A percentile compares a stretch with the other conserved stretches of the same genome.
These are phyloP conservation scores for Drosophila punjabiensis DNA, from an alignment of 1,140 invertebrate species.

Conservation along the genomic window DNA sequence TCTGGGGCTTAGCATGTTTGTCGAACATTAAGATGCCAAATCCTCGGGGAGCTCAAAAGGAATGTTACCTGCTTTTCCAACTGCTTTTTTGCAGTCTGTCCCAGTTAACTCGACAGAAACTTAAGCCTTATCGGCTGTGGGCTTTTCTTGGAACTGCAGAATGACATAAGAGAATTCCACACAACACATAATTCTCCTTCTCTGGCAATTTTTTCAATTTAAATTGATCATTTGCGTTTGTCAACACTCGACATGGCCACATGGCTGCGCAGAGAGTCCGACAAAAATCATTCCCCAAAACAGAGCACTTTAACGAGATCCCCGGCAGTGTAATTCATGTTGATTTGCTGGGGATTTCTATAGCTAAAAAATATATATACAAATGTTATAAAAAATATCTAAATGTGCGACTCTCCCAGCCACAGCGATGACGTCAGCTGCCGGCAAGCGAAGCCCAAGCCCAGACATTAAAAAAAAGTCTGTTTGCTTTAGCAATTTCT, in stretches of 20 bases:
- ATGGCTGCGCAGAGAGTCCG: slow-evolving; percentile 34
- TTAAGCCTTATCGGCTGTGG: slow-evolving; percentile 4
- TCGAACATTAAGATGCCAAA: slow-evolving; percentile 58
- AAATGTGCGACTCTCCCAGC: slow-evolving; percentile 31
- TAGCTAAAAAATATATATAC: slow-evolving; percentile 5
- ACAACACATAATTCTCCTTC: background rate
- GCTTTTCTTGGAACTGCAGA: slow-evolving; percentile 31
- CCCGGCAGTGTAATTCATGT: slow-evolving; percentile 24
- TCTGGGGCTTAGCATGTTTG: slow-evolving; percentile 56
- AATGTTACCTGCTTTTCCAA: slow-evolving; percentile 64
- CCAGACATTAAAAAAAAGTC: slow-evolving; percentile 28
- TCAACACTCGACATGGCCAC: slow-evolving; percentile 64
- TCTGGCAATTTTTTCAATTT: slow-evolving; percentile 65
- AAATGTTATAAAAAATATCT: background rate
- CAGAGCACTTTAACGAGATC: slow-evolving; percentile 34
- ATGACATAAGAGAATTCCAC: slow-evolving; percentile 48
- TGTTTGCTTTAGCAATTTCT: slow-evolving; percentile 40
- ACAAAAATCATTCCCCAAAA: slow-evolving; percentile 49
- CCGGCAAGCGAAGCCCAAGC: slow-evolving; percentile 35
- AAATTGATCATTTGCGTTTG: slow-evolving; percentile 73
- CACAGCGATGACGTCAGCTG: slow-evolving; percentile 41
- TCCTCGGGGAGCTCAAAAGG: slow-evolving; percentile 26
- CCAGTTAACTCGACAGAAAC: background rate
- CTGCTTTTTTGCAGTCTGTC: slow-evolving; percentile 1
- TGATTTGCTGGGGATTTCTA: slow-evolving; percentile 38